Conservation (phyloP, 2,888 invertebrate genomes). For the Macaria liturata region DNA sequence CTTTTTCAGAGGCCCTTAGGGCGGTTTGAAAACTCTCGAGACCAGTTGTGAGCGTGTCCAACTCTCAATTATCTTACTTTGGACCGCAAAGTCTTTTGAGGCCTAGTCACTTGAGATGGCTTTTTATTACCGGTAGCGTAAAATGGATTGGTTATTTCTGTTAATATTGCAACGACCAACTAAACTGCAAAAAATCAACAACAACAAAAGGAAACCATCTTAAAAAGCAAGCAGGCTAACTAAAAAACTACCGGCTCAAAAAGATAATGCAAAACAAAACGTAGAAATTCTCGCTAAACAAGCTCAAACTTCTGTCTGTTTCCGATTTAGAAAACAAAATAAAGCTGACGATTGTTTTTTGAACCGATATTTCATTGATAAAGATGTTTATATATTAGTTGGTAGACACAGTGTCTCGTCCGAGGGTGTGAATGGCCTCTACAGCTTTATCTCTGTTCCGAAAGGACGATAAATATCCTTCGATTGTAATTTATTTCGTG, state of each 20-base stretch:
- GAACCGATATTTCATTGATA: constrained; percentile 63
- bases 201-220: too few relatives aligned
- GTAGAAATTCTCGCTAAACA: constrained; percentile 64
- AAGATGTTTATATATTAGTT: constrained; percentile 62
- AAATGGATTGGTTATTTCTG: too few relatives aligned
- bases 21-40: too few relatives aligned
- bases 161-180: too few relatives aligned
- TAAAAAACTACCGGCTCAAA: constrained; percentile 39
- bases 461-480: constrained; percentile 12
- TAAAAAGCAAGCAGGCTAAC: too few relatives aligned
- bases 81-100: too few relatives aligned
- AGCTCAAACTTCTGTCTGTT: constrained; percentile 67
- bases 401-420: constrained; percentile 45
- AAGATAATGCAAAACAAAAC: constrained; percentile 54
- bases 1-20: too few relatives aligned
- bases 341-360: constrained; percentile 65
- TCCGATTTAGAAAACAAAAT: constrained; percentile 76
- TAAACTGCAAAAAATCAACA: too few relatives aligned
- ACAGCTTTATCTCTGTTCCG: constrained; percentile 28
- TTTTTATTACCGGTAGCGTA: too few relatives aligned
- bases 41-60: too few relatives aligned
- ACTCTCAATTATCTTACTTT: too few relatives aligned
- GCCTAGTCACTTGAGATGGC: too few relatives aligned
- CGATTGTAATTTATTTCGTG: constrained; percentile 15
- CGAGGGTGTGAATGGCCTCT: constrained; percentile 34